Percentiles rank a stretch among this genome's conserved stretches.
phyloP scores from a whole-genome alignment of 2,113 vertebrate species.

The Psittacus erithacus region DNA sequence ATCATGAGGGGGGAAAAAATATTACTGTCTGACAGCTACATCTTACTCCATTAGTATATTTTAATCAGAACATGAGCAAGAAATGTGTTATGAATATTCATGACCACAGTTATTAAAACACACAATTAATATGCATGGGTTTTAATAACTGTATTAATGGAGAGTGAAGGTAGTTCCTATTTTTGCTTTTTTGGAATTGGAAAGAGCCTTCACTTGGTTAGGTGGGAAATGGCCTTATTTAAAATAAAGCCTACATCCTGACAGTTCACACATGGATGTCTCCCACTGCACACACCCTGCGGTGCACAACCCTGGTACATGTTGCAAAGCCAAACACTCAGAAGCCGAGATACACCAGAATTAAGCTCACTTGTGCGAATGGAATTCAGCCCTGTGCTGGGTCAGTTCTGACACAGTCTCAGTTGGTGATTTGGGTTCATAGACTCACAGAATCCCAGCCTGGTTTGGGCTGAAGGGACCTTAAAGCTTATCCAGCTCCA shows the following conservation, averaged over 20 bases:
- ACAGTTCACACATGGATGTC: neutral
- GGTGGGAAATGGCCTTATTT: neutral
- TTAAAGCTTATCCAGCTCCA: fast-evolving
- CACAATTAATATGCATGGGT: constrained; percentile 66
- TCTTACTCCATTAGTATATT: constrained; percentile 71
- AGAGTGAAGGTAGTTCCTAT: neutral
- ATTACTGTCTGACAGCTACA: constrained; percentile 4
- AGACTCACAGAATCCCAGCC: neutral
- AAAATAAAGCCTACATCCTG: neutral
- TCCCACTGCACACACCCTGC: neutral
- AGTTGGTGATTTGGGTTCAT: neutral
- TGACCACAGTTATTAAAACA: constrained; percentile 72
- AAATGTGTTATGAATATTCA: constrained; percentile 76
- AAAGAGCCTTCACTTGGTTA: neutral
- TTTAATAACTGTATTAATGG: constrained; percentile 73
- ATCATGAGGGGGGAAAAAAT: neutral
- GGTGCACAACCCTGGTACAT: fast-evolving
- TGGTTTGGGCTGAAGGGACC: neutral
- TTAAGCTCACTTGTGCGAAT: fast-evolving
- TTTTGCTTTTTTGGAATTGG: constrained; percentile 15
- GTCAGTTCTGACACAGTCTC: neutral
- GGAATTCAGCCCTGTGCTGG: neutral
- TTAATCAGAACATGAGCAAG: constrained; percentile 73
- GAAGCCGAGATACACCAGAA: neutral
- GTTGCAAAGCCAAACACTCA: neutral